A percentile compares a stretch with the other conserved stretches of the same genome.
These are phyloP conservation scores for Okamejei kenojei DNA, from an alignment of 2,797 vertebrate species.

Conservation along the genomic window DNA sequence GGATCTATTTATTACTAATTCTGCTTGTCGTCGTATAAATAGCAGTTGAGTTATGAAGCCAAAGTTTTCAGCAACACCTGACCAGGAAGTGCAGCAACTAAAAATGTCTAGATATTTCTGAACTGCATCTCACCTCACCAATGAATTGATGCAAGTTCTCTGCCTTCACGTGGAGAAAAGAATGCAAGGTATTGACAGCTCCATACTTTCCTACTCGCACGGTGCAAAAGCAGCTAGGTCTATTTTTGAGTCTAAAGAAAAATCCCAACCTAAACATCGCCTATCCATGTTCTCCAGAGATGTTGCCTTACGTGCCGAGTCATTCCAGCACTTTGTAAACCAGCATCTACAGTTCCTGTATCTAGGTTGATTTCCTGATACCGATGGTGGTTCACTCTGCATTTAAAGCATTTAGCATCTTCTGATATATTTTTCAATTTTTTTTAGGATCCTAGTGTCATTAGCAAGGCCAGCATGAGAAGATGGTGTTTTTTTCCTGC, in stretches of 20 bases:
- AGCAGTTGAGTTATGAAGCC: background rate
- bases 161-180: too few relatives aligned
- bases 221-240: background rate
- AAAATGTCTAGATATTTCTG: background rate
- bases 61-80: background rate
- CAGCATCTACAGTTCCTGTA: too few relatives aligned
- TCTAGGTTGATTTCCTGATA: background rate
- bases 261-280: too few relatives aligned
- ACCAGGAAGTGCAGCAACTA: background rate
- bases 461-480: too few relatives aligned
- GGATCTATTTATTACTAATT: background rate
- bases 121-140: background rate
- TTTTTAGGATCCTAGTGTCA: too few relatives aligned
- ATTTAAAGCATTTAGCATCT: background rate
- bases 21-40: background rate
- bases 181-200: background rate
- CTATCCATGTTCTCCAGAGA: too few relatives aligned
- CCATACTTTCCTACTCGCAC: background rate
- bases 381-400: background rate
- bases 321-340: too few relatives aligned
- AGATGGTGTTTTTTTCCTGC: too few relatives aligned
- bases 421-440: too few relatives aligned
- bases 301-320: too few relatives aligned
- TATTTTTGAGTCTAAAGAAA: too few relatives aligned
- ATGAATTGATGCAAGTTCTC: background rate